These are phyloP conservation scores for Acipenser ruthenus DNA, from an alignment of 2,797 vertebrate species.

Conservation along the genomic window DNA sequence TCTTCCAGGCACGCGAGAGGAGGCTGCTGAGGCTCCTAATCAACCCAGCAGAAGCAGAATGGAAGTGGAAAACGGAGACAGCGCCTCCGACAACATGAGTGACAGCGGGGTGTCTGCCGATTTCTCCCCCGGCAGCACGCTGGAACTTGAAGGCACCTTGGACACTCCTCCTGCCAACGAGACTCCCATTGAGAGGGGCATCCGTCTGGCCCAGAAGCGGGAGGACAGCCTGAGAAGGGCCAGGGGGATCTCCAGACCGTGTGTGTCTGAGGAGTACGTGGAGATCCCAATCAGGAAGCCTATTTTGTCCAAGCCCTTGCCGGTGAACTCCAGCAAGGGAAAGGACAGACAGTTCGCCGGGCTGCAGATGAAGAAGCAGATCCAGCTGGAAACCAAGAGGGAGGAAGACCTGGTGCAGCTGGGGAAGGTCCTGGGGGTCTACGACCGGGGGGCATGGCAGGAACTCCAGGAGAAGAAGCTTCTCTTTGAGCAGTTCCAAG, in stretches of 20 bases:
- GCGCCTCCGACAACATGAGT: constrained; percentile 27
- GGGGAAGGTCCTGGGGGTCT: constrained; percentile 52
- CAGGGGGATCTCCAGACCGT: constrained; percentile 41
- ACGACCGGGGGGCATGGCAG: constrained; percentile 52
- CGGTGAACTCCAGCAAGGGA: constrained; percentile 30
- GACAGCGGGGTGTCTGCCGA: constrained; percentile 44
- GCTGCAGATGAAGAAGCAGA: constrained; percentile 70
- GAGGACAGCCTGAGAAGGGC: constrained; percentile 65
- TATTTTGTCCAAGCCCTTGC: constrained; percentile 37
- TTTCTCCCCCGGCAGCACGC: constrained; percentile 46
- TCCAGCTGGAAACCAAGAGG: constrained; percentile 55
- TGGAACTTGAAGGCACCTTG: constrained; percentile 16
- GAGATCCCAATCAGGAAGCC: constrained; percentile 60
- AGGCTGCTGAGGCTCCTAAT: neutral
- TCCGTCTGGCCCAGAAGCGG: constrained; percentile 69
- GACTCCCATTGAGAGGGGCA: constrained; percentile 89
- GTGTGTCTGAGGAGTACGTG: constrained; percentile 60
- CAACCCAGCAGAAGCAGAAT: constrained; percentile 32
- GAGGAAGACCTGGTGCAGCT: constrained; percentile 56
- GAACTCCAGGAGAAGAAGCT: constrained; percentile 59
- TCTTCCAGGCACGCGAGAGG: constrained; percentile 4
- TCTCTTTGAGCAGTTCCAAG: constrained; percentile 61
- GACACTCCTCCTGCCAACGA: constrained; percentile 39
- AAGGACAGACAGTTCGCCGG: constrained; percentile 62
- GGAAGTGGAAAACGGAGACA: constrained; percentile 48